Conservation (phyloP, 1,140 invertebrate genomes). For the Homalodisca vitripennis region DNA sequence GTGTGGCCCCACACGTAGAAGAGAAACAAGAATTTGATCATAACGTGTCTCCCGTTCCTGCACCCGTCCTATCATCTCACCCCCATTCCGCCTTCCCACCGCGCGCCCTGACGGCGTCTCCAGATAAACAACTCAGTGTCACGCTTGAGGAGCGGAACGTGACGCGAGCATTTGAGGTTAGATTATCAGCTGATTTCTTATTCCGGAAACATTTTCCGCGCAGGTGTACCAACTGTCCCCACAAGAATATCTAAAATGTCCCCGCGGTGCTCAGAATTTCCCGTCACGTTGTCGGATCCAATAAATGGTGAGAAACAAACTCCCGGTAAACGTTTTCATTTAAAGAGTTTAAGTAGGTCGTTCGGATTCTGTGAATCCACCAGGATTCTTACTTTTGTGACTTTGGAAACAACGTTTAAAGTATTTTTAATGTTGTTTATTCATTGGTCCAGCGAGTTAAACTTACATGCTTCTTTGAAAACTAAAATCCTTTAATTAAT, state of each 20-base stretch:
- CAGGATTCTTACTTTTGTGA: too few relatives aligned
- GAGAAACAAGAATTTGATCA: constrained; percentile 7
- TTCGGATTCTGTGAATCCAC: too few relatives aligned
- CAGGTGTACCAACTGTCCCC: constrained; percentile 16
- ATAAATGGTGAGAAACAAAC: background rate
- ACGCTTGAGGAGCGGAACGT: constrained; percentile 7
- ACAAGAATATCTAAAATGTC: constrained; percentile 11
- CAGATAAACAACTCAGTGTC: constrained; percentile 10
- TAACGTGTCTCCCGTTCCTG: too few relatives aligned
- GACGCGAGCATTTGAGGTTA: constrained; percentile 17
- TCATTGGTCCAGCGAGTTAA: too few relatives aligned
- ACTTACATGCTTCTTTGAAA: too few relatives aligned
- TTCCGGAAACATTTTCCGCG: constrained; percentile 13
- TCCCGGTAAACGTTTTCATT: background rate
- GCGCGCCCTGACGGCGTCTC: background rate
- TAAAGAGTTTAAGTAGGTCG: too few relatives aligned
- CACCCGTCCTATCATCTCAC: too few relatives aligned
- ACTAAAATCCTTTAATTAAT: too few relatives aligned
- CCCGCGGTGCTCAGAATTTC: background rate
- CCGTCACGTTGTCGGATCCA: background rate
- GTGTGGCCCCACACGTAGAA: background rate
- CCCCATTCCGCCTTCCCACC: too few relatives aligned
- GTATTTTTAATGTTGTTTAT: too few relatives aligned
- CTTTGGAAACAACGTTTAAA: too few relatives aligned
- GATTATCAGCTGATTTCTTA: constrained; percentile 16